Conservation (phyloP, 1,140 invertebrate genomes). For the Pentalonia nigronervosa region DNA sequence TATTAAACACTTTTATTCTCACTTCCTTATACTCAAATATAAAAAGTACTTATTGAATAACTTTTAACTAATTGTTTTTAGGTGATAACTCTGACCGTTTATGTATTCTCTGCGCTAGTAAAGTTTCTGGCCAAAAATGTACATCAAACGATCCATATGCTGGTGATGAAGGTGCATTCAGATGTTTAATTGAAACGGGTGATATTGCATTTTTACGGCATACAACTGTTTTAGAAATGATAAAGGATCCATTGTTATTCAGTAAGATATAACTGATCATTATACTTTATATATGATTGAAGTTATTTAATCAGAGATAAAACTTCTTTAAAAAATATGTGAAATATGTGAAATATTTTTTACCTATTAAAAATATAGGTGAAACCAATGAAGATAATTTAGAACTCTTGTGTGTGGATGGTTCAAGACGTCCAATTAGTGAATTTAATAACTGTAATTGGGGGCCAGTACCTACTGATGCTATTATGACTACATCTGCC, state of each 20-base stretch:
- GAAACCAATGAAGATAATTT: slow-evolving; percentile 73
- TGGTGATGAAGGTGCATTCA: slow-evolving; percentile 88
- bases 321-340: not conserved
- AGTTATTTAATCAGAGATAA: not conserved
- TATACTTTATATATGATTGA: not conserved
- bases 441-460: slow-evolving; percentile 86
- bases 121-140: slow-evolving; percentile 79
- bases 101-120: slow-evolving; percentile 85
- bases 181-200: slow-evolving; percentile 84
- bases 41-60: not conserved
- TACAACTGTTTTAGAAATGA: slow-evolving; percentile 80
- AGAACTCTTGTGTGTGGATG: slow-evolving; percentile 87
- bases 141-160: slow-evolving; percentile 88
- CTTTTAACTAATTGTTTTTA: slow-evolving; percentile 62
- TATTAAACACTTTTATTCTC: not conserved
- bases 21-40: not conserved
- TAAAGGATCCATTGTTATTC: slow-evolving; percentile 68
- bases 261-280: slow-evolving; percentile 64
- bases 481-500: slow-evolving; percentile 86
- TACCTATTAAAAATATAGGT: not conserved
- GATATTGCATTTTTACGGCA: slow-evolving; percentile 94
- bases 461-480: slow-evolving; percentile 85
- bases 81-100: slow-evolving; percentile 81
- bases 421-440: slow-evolving; percentile 72
- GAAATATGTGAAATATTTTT: not conserved